Evolutionary conservation across 2,113 vertebrate genomes (phyloP).

Genomic region (Craseonycteris thonglongyai): DNA sequence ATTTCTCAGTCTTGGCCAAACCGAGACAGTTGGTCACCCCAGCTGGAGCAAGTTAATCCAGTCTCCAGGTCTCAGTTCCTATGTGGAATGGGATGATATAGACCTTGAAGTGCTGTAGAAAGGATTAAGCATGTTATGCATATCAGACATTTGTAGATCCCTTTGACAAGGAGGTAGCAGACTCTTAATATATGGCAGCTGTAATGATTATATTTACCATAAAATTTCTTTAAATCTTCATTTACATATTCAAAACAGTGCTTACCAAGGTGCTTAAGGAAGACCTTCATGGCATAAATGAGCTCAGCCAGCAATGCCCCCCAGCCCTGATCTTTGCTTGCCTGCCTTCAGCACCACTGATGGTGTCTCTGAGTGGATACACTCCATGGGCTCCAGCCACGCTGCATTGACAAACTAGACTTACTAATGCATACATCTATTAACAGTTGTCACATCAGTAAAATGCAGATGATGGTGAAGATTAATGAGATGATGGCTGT

Average conservation of each 20-base stretch:
- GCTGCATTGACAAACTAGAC: not conserved
- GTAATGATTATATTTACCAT: not conserved
- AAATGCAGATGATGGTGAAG: not conserved
- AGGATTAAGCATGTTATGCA: not conserved
- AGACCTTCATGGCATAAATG: not conserved
- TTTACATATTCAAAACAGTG: not conserved
- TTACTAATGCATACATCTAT: not conserved
- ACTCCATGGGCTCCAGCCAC: not conserved
- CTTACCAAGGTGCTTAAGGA: not conserved
- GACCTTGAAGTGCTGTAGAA: not conserved
- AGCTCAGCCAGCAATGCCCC: not conserved
- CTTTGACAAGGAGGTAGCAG: not conserved
- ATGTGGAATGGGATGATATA: not conserved
- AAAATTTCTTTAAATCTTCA: not conserved
- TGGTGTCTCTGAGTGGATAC: not conserved
- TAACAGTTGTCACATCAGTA: not conserved
- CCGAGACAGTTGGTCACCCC: not conserved
- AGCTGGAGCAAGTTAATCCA: not conserved
- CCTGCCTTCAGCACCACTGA: not conserved
- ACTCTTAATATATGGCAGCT: not conserved
- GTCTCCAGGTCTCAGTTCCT: not conserved
- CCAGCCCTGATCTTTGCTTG: not conserved
- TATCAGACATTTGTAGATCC: not conserved
- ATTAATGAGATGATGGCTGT: not conserved
- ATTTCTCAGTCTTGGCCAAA: not conserved